Evolutionary conservation across 1,140 invertebrate species (phyloP), one percentile per base, ranked within the genome.

Genomic region (Cataglyphis hispanica): DNA sequence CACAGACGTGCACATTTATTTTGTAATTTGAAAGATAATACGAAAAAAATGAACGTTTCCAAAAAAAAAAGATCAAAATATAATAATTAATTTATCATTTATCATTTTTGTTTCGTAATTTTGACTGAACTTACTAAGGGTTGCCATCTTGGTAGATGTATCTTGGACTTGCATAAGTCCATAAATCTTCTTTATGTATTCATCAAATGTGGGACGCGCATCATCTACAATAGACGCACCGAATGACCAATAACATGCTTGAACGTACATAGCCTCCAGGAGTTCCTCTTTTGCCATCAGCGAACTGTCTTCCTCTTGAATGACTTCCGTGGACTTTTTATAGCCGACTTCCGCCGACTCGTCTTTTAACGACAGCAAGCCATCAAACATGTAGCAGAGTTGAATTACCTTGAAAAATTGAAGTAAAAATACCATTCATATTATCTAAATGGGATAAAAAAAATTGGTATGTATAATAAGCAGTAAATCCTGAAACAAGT

Each of bases 241-340:
- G 1, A 99, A 89, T 0, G 98, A 98, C 95, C 97, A 98, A 92
- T 98, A 98, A 76, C 98, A 95, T 0, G 97, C 96, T 94, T 98
- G 95, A 69, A 95, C 91, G 37, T 92, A 95, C 77, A 95, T 90
- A 1, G 94, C 94, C 66, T 95, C 94, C 31, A 94, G 64, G 43
- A 94, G 31, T 56, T 94, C 92, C n/a, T 92, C 74, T 53, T 84
- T 87, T 0, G 67, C 1, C 58, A 60, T 50, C 13, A 19, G 2
- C 11, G n/a, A 31, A n/a, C 25, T 60, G 3, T 87, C 84, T 50
- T 83, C 77, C 8, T 86, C 61, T 22, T 90, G 88, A 92, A 93
- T 86, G 0, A 72, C 31, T 10, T 46, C 76, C 0, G 76, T 1
- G 11, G 53, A 37, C 6, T 69, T 90, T 72, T 31, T 80, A 22